Conservation (phyloP, 2,888 invertebrate species). For the Hypercompe scribonia region DNA sequence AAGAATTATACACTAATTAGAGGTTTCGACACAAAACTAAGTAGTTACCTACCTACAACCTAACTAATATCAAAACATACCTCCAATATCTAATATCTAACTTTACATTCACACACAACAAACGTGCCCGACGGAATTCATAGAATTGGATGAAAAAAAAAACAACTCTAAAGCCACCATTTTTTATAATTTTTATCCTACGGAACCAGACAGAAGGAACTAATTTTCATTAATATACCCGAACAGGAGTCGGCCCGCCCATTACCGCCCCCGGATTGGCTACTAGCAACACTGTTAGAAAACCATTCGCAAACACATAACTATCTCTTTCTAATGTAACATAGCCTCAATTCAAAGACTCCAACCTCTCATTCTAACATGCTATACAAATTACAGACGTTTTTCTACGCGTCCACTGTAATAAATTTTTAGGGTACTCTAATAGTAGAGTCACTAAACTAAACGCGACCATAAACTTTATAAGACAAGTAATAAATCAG, state of each 20-base stretch:
- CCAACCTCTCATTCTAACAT: slow-evolving; percentile 65
- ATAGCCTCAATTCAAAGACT: slow-evolving; percentile 30
- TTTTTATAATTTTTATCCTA: slow-evolving; percentile 43
- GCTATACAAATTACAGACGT: slow-evolving; percentile 78
- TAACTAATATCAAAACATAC: background rate
- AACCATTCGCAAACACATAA: slow-evolving; percentile 54
- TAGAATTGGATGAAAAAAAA: slow-evolving; percentile 30
- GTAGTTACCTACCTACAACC: too few species aligned
- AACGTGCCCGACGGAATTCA: slow-evolving; percentile 30
- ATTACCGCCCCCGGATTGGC: slow-evolving; percentile 77
- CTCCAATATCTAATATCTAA: background rate
- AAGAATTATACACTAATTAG: too few species aligned
- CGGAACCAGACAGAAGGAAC: slow-evolving; percentile 52
- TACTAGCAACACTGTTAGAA: slow-evolving; percentile 69
- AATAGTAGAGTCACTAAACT: slow-evolving; percentile 38
- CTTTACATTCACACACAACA: slow-evolving; percentile 22
- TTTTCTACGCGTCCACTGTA: slow-evolving; percentile 76
- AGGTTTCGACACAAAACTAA: too few species aligned
- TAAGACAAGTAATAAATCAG: slow-evolving; percentile 34
- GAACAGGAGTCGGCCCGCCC: slow-evolving; percentile 73
- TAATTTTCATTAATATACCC: slow-evolving; percentile 68
- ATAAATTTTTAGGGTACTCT: slow-evolving; percentile 71
- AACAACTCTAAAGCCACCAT: slow-evolving; percentile 33
- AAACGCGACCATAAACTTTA: slow-evolving; percentile 41
- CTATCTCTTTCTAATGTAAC: slow-evolving; percentile 65